Percentiles rank a stretch among this genome's conserved stretches.
phyloP scores from a whole-genome alignment of 2,113 vertebrate species.

The Chiloscyllium plagiosum region DNA sequence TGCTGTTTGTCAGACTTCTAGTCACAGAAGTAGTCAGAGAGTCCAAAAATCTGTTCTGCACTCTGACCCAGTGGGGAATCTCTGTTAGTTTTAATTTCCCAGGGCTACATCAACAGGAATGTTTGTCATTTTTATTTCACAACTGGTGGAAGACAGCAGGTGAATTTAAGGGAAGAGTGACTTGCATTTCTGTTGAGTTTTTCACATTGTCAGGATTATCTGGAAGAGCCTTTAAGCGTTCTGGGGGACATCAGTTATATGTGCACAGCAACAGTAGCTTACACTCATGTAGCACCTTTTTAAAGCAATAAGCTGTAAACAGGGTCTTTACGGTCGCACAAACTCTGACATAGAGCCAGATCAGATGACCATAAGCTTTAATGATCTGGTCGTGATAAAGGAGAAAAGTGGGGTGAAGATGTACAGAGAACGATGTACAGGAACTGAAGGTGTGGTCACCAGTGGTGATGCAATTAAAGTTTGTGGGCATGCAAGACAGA shows the following conservation, averaged over 20 bases:
- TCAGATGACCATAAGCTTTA: too few species aligned
- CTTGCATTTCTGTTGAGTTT: background rate
- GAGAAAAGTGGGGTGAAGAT: too few species aligned
- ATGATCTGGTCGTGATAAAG: too few species aligned
- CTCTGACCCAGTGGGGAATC: background rate
- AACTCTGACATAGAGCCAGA: too few species aligned
- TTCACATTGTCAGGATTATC: background rate
- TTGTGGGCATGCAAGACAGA: too few species aligned
- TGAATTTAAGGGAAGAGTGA: background rate
- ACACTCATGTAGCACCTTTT: too few species aligned
- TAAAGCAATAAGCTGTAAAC: too few species aligned
- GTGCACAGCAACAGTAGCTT: background rate
- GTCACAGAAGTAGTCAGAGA: background rate
- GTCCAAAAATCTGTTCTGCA: background rate
- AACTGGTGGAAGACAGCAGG: background rate
- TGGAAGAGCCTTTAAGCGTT: background rate
- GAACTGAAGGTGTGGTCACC: too few species aligned
- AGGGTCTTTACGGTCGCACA: too few species aligned
- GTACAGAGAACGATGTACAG: too few species aligned
- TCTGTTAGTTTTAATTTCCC: background rate
- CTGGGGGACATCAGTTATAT: background rate
- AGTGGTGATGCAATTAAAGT: too few species aligned
- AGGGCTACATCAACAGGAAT: background rate
- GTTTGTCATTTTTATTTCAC: background rate
- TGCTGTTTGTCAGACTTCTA: background rate